phyloP scores from a whole-genome alignment of 2,888 invertebrate genomes.

The Colletes collaris region DNA sequence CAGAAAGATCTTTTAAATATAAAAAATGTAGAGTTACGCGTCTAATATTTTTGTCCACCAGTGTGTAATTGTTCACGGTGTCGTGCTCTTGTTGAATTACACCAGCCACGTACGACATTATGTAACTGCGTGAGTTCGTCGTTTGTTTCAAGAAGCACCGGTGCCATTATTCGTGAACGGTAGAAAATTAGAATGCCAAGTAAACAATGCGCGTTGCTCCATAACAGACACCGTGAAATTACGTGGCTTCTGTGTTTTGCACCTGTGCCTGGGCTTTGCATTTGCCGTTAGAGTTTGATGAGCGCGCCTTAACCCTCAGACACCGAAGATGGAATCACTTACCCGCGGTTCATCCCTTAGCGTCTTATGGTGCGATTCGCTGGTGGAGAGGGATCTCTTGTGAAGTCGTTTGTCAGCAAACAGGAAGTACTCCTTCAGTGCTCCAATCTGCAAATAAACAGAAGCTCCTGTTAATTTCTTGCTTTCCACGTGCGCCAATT shows the following conservation, averaged over 20 bases:
- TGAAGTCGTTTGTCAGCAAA: constrained; percentile 93
- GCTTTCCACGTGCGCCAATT: too few species aligned
- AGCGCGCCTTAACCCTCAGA: constrained; percentile 7
- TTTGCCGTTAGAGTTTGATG: constrained; percentile 30
- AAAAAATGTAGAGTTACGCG: too few species aligned
- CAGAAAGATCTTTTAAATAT: too few species aligned
- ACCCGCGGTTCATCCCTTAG: constrained; percentile 91
- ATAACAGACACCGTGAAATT: constrained; percentile 42
- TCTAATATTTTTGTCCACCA: too few species aligned
- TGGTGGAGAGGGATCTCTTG: constrained; percentile 92
- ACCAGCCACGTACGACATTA: constrained; percentile 24
- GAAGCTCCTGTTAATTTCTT: constrained; percentile 10
- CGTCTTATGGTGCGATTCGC: constrained; percentile 90
- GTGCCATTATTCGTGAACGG: neutral
- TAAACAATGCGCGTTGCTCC: constrained; percentile 28
- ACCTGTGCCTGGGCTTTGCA: constrained; percentile 14
- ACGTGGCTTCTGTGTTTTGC: constrained; percentile 28
- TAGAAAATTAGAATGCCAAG: constrained; percentile 41
- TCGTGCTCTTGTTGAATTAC: constrained; percentile 14
- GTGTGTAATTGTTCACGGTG: too few species aligned
- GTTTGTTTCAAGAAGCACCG: constrained; percentile 5
- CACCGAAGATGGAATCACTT: constrained; percentile 83
- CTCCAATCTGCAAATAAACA: constrained; percentile 92
- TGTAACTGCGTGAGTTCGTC: constrained; percentile 28
- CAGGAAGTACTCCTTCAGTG: constrained; percentile 93